Evolutionary conservation across 2,888 invertebrate genomes (phyloP).

Genomic region (Calliopum simillimum): DNA sequence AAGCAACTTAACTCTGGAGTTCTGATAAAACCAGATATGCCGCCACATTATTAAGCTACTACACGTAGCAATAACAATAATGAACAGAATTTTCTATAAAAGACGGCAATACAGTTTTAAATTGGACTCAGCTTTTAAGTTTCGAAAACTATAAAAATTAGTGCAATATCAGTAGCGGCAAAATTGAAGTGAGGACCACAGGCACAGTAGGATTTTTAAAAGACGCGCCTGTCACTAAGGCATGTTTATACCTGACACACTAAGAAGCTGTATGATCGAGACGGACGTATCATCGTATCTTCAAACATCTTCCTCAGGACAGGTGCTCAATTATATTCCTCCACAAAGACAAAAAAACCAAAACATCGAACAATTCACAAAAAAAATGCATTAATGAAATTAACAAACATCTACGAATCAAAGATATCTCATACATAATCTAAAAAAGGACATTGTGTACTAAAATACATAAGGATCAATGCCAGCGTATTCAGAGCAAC

Average conservation of each 20-base stretch:
- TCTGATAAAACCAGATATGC: too few relatives aligned
- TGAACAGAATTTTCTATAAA: too few relatives aligned
- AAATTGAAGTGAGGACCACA: too few relatives aligned
- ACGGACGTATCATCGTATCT: conserved; percentile 94
- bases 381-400: conserved; percentile 41
- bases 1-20: too few relatives aligned
- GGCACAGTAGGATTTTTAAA: conserved; percentile 1
- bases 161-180: too few relatives aligned
- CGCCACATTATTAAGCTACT: too few relatives aligned
- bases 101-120: too few relatives aligned
- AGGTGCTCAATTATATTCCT: conserved; percentile 72
- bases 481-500: not conserved
- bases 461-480: not conserved
- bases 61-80: too few relatives aligned
- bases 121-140: too few relatives aligned
- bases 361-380: conserved; percentile 40
- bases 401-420: not conserved
- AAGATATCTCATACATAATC: not conserved
- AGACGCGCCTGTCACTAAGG: conserved; percentile 49
- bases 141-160: too few relatives aligned
- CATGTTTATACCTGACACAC: conserved; percentile 93
- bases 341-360: conserved; percentile 45
- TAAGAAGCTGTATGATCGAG: conserved; percentile 96
- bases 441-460: not conserved
- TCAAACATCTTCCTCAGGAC: conserved; percentile 95